These are phyloP conservation scores for Drosophila neocordata DNA, from an alignment of 1,140 invertebrate genomes.

Conservation along the genomic window DNA sequence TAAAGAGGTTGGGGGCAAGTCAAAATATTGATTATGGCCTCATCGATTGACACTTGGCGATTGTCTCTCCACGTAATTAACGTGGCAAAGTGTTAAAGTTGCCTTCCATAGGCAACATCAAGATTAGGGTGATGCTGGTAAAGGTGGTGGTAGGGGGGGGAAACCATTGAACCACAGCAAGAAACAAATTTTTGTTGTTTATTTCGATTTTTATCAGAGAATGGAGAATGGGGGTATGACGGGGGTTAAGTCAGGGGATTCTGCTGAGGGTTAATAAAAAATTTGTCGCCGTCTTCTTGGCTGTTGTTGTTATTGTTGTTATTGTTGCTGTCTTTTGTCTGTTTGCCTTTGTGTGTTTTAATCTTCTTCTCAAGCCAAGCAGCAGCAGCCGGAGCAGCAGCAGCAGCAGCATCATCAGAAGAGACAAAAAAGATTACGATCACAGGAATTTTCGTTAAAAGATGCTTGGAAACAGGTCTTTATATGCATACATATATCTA, in stretches of 20 bases:
- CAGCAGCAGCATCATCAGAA: conserved; percentile 52
- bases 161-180: conserved; percentile 33
- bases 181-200: conserved; percentile 79
- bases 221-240: conserved; percentile 20
- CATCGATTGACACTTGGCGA: conserved; percentile 60
- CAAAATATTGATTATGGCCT: conserved; percentile 77
- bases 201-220: conserved; percentile 69
- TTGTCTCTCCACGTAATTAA: conserved; percentile 68
- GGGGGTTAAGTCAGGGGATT: conserved; percentile 16
- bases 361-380: conserved; percentile 67
- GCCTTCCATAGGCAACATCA: conserved; percentile 18
- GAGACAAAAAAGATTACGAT: conserved; percentile 81
- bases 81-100: conserved; percentile 78
- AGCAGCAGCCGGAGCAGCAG: conserved; percentile 1
- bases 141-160: background rate
- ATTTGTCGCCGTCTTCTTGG: conserved; percentile 76
- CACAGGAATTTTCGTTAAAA: conserved; percentile 79
- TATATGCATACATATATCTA: conserved; percentile 25
- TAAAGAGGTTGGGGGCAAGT: conserved; percentile 27
- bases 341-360: conserved; percentile 64
- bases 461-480: conserved; percentile 76
- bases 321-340: conserved; percentile 26
- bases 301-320: conserved; percentile 46
- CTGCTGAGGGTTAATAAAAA: conserved; percentile 73
- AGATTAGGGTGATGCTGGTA: conserved; percentile 40